phyloP scores from a whole-genome alignment of 2,888 invertebrate species.

The Leptinotarsa haldemani region DNA sequence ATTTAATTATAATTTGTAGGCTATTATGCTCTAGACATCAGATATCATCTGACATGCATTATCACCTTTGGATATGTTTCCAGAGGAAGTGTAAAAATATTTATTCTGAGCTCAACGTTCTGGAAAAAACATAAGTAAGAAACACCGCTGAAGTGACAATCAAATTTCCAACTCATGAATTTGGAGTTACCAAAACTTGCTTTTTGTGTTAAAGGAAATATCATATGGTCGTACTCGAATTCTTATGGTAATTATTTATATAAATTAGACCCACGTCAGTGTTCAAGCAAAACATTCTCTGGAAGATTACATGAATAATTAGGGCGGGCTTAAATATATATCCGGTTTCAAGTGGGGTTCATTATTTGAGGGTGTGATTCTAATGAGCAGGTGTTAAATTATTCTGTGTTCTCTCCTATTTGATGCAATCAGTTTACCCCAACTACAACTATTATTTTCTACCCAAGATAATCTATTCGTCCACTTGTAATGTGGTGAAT shows the following conservation, averaged over 20 bases:
- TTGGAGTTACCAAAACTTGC: constrained; percentile 3
- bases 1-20: too few species aligned
- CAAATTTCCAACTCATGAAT: constrained; percentile 1
- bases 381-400: constrained; percentile 15
- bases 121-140: not conserved
- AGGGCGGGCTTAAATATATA: not conserved
- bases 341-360: not conserved
- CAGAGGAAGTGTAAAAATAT: not conserved
- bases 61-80: not conserved
- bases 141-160: not conserved
- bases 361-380: constrained; percentile 1
- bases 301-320: not conserved
- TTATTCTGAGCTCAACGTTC: not conserved
- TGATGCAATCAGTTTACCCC: not conserved
- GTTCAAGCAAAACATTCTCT: not conserved
- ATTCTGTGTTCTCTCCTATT: not conserved
- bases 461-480: not conserved
- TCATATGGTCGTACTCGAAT: constrained; percentile 1
- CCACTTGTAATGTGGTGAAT: constrained; percentile 2
- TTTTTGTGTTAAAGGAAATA: not conserved
- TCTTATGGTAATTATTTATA: constrained; percentile 12
- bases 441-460: not conserved
- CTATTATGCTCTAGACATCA: not conserved
- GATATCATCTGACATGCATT: not conserved
- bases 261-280: constrained; percentile 8